Evolutionary conservation across 2,797 vertebrate species (phyloP).

Genomic region (Gymnopithys bicolor): DNA sequence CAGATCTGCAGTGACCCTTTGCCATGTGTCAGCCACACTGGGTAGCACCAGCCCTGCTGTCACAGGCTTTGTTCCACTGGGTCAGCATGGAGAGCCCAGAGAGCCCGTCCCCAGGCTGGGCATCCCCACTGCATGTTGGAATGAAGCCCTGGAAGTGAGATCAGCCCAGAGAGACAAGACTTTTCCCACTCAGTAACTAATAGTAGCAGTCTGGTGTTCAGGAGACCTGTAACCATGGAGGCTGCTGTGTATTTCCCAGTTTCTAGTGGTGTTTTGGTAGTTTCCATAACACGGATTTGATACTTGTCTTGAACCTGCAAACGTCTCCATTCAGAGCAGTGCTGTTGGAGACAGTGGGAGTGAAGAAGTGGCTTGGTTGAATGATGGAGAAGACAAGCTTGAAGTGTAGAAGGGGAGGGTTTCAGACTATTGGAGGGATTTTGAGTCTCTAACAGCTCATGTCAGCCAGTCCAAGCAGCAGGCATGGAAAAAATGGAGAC

Average conservation of each 20-base stretch:
- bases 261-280: neutral
- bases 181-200: neutral
- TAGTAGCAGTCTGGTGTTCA: neutral
- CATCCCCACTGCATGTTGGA: neutral
- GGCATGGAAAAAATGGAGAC: neutral
- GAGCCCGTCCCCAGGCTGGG: neutral
- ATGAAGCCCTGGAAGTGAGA: neutral
- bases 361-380: neutral
- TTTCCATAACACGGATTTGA: neutral
- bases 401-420: neutral
- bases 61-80: neutral
- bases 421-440: neutral
- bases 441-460: neutral
- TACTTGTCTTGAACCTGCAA: neutral
- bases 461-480: neutral
- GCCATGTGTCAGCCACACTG: accelerated
- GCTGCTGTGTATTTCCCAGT: neutral
- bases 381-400: neutral
- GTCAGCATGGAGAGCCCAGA: neutral
- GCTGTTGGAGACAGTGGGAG: neutral
- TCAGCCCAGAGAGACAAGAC: neutral
- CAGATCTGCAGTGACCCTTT: neutral
- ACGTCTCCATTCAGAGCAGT: accelerated
- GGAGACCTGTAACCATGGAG: neutral
- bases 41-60: neutral